Evolutionary conservation across 2,113 vertebrate genomes (phyloP).

Genomic region (Hypomesus transpacificus): DNA sequence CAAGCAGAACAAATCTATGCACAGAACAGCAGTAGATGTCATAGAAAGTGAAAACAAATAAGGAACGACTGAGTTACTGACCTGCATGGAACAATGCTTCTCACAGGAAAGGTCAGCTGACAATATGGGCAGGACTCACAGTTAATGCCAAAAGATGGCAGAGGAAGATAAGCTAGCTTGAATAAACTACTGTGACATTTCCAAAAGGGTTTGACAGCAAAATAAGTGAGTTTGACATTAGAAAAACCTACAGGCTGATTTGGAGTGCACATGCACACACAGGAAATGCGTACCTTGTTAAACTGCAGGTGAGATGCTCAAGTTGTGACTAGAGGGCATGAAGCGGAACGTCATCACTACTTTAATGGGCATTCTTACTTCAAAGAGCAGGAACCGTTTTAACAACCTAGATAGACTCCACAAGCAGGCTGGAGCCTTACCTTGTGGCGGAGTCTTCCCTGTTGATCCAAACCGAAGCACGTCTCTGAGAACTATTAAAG

Average conservation of each 20-base stretch:
- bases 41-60: neutral
- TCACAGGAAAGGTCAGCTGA: slow-evolving; percentile 30
- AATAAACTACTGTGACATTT: slow-evolving; percentile 38
- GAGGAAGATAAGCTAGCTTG: slow-evolving; percentile 24
- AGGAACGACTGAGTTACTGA: slow-evolving; percentile 1
- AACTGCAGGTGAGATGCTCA: slow-evolving; percentile 9
- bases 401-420: neutral
- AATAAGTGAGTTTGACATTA: neutral
- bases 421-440: neutral
- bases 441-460: neutral
- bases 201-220: neutral
- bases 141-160: slow-evolving; percentile 27
- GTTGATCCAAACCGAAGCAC: no score
- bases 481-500: no score
- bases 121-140: slow-evolving; percentile 21
- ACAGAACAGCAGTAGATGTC: neutral
- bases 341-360: neutral
- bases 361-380: neutral
- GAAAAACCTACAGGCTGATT: neutral
- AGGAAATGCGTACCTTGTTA: neutral
- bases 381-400: slow-evolving; percentile 1
- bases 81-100: neutral
- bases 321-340: neutral
- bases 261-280: neutral
- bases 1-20: no score